These are phyloP conservation scores for Apis dorsata DNA, from an alignment of 1,140 invertebrate species.

Conservation along the genomic window DNA sequence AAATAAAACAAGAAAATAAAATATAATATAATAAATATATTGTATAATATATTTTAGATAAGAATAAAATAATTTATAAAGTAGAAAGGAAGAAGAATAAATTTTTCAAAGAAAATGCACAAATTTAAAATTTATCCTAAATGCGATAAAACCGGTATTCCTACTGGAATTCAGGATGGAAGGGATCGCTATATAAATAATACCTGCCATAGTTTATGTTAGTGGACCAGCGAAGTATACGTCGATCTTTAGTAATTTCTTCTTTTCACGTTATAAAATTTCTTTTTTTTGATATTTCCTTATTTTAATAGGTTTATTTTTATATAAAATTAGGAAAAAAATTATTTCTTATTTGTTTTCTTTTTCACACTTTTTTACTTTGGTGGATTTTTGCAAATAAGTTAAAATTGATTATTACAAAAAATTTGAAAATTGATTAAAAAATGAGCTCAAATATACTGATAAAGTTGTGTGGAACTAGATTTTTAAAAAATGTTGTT, in stretches of 20 bases:
- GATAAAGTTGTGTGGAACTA: slow-evolving; percentile 55
- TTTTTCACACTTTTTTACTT: neutral
- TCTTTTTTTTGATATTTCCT: no score
- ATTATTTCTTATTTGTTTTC: neutral
- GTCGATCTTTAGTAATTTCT: slow-evolving; percentile 40
- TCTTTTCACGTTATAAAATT: neutral
- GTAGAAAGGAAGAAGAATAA: neutral
- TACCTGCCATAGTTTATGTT: slow-evolving; percentile 32
- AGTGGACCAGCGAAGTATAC: slow-evolving; percentile 35
- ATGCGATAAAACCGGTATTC: neutral
- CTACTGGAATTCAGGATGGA: slow-evolving; percentile 17
- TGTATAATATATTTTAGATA: no score
- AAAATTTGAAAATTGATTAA: neutral
- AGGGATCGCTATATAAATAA: slow-evolving; percentile 56
- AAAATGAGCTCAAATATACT: slow-evolving; percentile 59
- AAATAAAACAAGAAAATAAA: neutral
- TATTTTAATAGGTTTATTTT: neutral
- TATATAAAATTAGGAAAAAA: neutral
- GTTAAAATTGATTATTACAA: neutral
- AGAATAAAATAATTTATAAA: no score
- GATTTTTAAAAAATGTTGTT: slow-evolving; percentile 39
- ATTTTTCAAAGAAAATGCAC: neutral
- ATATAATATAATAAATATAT: no score
- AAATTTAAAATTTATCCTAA: slow-evolving; percentile 6
- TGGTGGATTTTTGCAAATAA: neutral